Percentiles rank a stretch among this genome's conserved stretches.
Conservation (phyloP, 2,888 invertebrate genomes). For the Erynnis tages region DNA sequence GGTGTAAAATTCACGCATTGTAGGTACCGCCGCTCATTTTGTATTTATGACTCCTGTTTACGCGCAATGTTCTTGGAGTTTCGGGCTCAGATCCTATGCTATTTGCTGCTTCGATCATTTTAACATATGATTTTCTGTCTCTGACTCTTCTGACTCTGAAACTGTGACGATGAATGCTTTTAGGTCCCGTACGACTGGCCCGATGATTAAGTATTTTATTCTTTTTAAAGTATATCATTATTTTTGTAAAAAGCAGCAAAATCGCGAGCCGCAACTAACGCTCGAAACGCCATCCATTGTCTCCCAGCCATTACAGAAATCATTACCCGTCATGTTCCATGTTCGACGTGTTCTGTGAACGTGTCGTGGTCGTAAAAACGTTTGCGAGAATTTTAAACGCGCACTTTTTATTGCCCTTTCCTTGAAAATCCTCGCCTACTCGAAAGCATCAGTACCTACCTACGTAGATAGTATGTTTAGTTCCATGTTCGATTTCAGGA, state of each 20-base stretch:
- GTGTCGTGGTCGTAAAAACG: conserved; percentile 15
- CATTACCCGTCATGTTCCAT: conserved; percentile 8
- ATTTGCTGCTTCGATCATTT: not conserved
- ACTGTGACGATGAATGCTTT: too few species aligned
- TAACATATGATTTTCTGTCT: too few species aligned
- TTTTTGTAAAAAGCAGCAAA: too few species aligned
- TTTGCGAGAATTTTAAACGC: conserved; percentile 10
- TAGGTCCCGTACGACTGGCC: too few species aligned
- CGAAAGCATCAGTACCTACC: not conserved
- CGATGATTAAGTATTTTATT: too few species aligned
- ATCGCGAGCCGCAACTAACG: too few species aligned
- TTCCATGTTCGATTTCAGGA: too few species aligned
- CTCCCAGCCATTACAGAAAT: conserved; percentile 6
- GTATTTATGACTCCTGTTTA: conserved; percentile 52
- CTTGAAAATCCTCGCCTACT: not conserved
- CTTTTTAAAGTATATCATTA: too few species aligned
- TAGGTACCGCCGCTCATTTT: conserved; percentile 52
- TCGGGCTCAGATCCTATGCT: not conserved
- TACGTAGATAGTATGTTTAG: not conserved
- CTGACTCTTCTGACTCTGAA: too few species aligned
- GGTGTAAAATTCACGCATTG: conserved; percentile 73
- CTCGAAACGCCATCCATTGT: too few species aligned
- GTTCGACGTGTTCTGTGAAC: conserved; percentile 13
- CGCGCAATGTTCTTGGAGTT: conserved; percentile 37
- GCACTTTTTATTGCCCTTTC: conserved; percentile 4